Evolutionary conservation across 2,888 invertebrate genomes (phyloP).

Genomic region (Sphecodes monilicornis): DNA sequence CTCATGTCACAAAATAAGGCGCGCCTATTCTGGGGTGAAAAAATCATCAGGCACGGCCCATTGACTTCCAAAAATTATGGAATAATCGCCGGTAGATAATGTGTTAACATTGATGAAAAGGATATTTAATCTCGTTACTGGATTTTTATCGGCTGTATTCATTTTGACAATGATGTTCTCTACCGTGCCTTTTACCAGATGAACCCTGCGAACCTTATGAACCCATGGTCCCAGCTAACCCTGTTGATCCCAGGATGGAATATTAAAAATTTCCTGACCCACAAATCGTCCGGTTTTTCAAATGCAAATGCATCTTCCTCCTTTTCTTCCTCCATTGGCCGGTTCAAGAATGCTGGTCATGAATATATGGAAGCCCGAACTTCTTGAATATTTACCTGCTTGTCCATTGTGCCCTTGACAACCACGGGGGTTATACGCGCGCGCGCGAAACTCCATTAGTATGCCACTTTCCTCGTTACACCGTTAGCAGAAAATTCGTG

Average conservation of each 20-base stretch:
- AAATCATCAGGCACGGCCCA: too few relatives aligned
- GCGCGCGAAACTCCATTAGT: constrained; percentile 43
- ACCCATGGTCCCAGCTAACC: not conserved
- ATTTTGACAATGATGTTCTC: too few relatives aligned
- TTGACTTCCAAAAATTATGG: too few relatives aligned
- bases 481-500: constrained; percentile 34
- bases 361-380: constrained; percentile 62
- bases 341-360: constrained; percentile 51
- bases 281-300: constrained; percentile 53
- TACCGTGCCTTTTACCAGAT: not conserved
- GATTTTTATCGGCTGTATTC: too few relatives aligned
- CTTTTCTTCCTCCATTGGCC: constrained; percentile 15
- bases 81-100: too few relatives aligned
- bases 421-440: not conserved
- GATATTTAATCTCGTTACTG: too few relatives aligned
- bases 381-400: constrained; percentile 54
- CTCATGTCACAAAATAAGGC: too few relatives aligned
- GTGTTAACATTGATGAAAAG: too few relatives aligned
- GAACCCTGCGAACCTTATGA: not conserved
- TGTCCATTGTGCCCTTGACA: constrained; percentile 38
- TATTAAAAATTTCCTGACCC: constrained; percentile 47
- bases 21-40: too few relatives aligned
- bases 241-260: not conserved
- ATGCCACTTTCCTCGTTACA: constrained; percentile 49
- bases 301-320: constrained; percentile 60